phyloP scores from a whole-genome alignment of 2,113 vertebrate genomes.

The Vanacampus margaritifer region DNA sequence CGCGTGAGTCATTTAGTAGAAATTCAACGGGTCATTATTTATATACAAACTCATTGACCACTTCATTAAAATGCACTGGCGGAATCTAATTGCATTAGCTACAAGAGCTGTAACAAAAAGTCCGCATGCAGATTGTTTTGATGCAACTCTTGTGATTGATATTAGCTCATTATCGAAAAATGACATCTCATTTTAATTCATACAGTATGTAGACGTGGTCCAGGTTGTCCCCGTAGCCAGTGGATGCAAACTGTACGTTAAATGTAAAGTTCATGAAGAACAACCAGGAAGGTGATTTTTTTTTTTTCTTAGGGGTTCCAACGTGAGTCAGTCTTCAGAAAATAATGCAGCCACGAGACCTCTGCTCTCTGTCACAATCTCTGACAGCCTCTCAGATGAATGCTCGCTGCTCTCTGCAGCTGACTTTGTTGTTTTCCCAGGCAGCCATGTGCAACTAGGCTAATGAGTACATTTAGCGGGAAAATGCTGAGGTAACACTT shows the following conservation, averaged over 20 bases:
- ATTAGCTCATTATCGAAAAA: background rate
- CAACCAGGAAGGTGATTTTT: conserved; percentile 6
- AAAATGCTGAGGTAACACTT: conserved; percentile 75
- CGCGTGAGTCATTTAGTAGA: background rate
- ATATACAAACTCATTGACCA: background rate
- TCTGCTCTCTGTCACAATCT: conserved; percentile 64
- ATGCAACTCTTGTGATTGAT: background rate
- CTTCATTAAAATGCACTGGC: conserved; percentile 1
- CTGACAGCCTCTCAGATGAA: conserved; percentile 68
- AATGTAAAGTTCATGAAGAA: conserved; percentile 4
- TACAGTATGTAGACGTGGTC: background rate
- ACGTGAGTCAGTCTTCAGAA: conserved; percentile 37
- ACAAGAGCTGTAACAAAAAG: background rate
- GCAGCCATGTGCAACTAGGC: conserved; percentile 74
- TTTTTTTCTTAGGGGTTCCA: conserved; percentile 9
- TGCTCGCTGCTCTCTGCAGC: conserved; percentile 67
- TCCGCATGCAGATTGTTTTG: background rate
- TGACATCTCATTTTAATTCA: background rate
- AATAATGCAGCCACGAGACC: conserved; percentile 58
- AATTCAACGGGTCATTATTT: conserved; percentile 2
- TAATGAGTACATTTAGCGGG: conserved; percentile 75
- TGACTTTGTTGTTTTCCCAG: conserved; percentile 74
- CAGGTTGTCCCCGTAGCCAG: background rate
- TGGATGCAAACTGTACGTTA: background rate
- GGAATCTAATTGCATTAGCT: background rate